These are phyloP conservation scores for Plutella xylostella DNA, from an alignment of 2,888 invertebrate genomes.

Conservation along the genomic window DNA sequence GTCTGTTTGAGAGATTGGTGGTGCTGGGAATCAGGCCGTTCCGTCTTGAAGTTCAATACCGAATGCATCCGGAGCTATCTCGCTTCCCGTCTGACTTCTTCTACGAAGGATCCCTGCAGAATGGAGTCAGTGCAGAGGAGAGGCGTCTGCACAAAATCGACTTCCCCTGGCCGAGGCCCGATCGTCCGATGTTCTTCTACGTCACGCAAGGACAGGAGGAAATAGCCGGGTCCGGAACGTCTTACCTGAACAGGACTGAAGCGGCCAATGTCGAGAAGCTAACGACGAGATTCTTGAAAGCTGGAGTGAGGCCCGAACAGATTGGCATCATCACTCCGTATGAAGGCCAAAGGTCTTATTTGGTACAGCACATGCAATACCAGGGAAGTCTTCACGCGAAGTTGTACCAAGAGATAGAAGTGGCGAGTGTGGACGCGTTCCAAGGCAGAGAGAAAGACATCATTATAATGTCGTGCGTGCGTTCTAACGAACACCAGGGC, in stretches of 20 bases:
- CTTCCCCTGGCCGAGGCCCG: conserved; percentile 97
- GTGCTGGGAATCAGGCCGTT: conserved; percentile 97
- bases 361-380: conserved; percentile 99
- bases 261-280: conserved; percentile 99
- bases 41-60: conserved; percentile 96
- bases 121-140: conserved; percentile 98
- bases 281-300: conserved; percentile 92
- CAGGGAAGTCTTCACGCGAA: conserved; percentile 97
- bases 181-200: conserved; percentile 99
- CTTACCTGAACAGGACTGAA: conserved; percentile 97
- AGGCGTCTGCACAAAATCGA: conserved; percentile 89
- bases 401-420: conserved; percentile 98
- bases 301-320: conserved; percentile 96
- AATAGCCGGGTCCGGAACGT: conserved; percentile 98
- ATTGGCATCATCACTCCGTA: conserved; percentile 99
- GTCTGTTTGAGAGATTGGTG: conserved; percentile 96
- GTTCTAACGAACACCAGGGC: conserved; percentile 98
- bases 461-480: conserved; percentile 98
- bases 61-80: conserved; percentile 98
- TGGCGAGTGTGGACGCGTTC: conserved; percentile 99
- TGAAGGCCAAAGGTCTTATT: conserved; percentile 97
- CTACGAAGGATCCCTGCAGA: conserved; percentile 98
- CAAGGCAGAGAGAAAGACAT: conserved; percentile 99
- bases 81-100: conserved; percentile 99
- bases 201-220: conserved; percentile 99